Evolutionary conservation across 2,797 vertebrate genomes (phyloP), one percentile per base, ranked within the genome.

Genomic region (Eulemur mongoz): DNA sequence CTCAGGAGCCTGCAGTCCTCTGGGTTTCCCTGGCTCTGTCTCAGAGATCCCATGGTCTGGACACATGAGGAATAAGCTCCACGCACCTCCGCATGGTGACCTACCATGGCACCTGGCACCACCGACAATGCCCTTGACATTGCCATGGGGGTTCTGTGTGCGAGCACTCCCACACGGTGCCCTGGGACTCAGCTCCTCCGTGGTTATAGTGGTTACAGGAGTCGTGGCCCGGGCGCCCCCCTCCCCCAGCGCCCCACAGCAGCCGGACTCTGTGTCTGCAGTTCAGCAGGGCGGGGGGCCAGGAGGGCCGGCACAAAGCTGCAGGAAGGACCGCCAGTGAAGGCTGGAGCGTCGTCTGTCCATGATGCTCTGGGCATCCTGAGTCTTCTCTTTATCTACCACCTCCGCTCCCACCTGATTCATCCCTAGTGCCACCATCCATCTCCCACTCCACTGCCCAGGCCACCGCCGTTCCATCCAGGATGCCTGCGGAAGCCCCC

Each of bases 201-300:
- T 2, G 30, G 20, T 67, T 67, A 11, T 38, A 40, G 20, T 2
- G 35, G 20, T 61, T 69, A 8, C 32, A 35, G 15, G 59, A 35
- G 25, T 54, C 0, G 0, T 12, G 22, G 32, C 32, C 50, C 7
- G 25, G 85, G 40, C 50, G 85, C 45, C 18, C 20, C 11, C 0
- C 14, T n/a, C 25, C 23, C 59, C 7, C 11, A 30, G 6, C 4
- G 27, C n/a, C 32, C n/a, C 59, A 1, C 4, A 13, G 54, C 32
- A 70, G 43, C 57, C 75, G 48, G 73, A 61, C 98, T 97, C 95
- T 98, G 23, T 27, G 32, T n/a, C 54, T 35, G 11, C 61, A 12
- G 18, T 43, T 30, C 7, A n/a, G 48, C 43, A 22, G 63, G 23
- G 43, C 18, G 0, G 23, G 38, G 52, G 18, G 45, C 32, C 12